Evolutionary conservation across 2,797 vertebrate genomes (phyloP).

Genomic region (Lepilemur septentrionalis): DNA sequence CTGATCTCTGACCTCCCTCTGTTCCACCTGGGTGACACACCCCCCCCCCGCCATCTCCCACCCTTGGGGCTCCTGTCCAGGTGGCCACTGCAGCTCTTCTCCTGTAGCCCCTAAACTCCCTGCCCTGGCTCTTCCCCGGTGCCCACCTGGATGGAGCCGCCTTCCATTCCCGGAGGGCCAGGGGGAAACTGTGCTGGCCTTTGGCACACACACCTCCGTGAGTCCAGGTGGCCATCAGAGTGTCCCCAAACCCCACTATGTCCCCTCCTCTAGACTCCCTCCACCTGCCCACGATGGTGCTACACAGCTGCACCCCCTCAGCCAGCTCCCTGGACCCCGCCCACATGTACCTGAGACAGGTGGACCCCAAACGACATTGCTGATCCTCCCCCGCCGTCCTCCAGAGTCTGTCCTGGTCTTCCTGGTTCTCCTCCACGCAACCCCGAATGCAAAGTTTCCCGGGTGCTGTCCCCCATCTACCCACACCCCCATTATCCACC

Average conservation of each 20-base stretch:
- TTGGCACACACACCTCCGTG: too few relatives aligned
- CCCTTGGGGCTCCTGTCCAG: not conserved
- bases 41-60: too few relatives aligned
- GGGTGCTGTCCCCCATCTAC: not conserved
- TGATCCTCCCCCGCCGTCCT: not conserved
- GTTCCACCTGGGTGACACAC: not conserved
- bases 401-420: not conserved
- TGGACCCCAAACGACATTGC: not conserved
- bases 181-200: too few relatives aligned
- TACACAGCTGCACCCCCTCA: not conserved
- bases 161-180: not conserved
- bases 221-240: not conserved
- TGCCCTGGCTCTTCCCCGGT: not conserved
- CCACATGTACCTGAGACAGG: not conserved
- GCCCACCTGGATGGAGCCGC: not conserved
- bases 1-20: not conserved
- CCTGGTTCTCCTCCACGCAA: not conserved
- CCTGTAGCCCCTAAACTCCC: not conserved
- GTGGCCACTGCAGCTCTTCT: not conserved
- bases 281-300: not conserved
- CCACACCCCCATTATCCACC: too few relatives aligned
- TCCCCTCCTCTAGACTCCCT: too few relatives aligned
- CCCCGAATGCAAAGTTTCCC: not conserved
- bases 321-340: not conserved
- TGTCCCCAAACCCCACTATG: too few relatives aligned